Conservation (phyloP, 2,797 vertebrate genomes). For the Staurois parvus region DNA sequence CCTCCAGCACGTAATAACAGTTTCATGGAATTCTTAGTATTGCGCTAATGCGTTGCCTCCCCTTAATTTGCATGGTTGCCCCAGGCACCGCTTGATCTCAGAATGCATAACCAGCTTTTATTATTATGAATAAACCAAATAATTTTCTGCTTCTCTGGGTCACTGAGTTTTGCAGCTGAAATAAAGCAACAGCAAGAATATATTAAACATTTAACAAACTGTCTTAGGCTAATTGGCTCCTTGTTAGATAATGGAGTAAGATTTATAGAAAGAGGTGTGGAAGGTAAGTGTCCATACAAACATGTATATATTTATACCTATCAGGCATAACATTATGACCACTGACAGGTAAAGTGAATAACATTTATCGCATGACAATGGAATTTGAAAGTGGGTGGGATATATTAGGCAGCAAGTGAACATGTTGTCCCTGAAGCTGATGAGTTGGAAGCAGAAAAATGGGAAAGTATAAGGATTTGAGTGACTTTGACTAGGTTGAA, state of each 20-base stretch:
- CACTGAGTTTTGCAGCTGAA: constrained; percentile 7
- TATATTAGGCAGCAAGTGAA: no score
- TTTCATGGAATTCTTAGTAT: constrained; percentile 44
- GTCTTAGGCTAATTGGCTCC: neutral
- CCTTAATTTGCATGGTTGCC: constrained; percentile 33
- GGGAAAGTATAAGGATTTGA: no score
- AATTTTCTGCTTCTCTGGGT: constrained; percentile 45
- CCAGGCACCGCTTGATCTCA: constrained; percentile 27
- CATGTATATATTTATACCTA: no score
- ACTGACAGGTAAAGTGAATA: no score
- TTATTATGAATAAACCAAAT: constrained; percentile 43
- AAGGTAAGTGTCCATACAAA: neutral
- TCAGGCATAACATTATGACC: no score
- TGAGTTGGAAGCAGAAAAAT: no score
- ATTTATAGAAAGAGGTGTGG: neutral
- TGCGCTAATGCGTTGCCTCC: constrained; percentile 37
- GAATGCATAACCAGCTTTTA: constrained; percentile 34
- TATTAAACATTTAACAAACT: constrained; percentile 13
- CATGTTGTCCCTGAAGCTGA: no score
- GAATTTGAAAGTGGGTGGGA: no score
- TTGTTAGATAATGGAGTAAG: neutral
- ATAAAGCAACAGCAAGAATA: constrained; percentile 11
- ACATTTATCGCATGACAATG: no score
- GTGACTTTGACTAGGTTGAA: no score
- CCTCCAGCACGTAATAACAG: constrained; percentile 40